A percentile compares a stretch with the other conserved stretches of the same genome.
Conservation (phyloP, 35 echinoderm and acorn worm species). For the Apostichopus californicus region DNA sequence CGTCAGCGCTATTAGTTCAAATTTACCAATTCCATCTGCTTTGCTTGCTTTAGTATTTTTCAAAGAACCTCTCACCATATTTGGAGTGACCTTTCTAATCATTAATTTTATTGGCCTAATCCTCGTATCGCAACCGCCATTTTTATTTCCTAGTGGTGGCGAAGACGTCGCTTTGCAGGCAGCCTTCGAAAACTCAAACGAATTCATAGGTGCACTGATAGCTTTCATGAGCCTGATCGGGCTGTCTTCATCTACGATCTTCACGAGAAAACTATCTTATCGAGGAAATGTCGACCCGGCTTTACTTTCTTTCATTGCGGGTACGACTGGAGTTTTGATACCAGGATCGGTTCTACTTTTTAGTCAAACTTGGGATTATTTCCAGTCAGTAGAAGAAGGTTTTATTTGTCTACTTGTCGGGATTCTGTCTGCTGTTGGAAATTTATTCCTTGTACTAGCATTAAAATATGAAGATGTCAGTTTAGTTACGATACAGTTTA, state of each 20-base stretch:
- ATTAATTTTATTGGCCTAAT: constrained; percentile 8
- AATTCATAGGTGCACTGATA: constrained; percentile 23
- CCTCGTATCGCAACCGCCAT: constrained; percentile 4
- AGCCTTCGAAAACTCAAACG: neutral
- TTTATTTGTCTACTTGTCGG: neutral
- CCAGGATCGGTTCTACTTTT: neutral
- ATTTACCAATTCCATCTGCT: constrained; percentile 24
- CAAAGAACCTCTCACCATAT: neutral
- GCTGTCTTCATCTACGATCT: constrained; percentile 3
- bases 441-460: constrained; percentile 1
- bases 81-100: neutral
- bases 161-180: too few species aligned
- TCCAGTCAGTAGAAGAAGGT: neutral
- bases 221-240: neutral
- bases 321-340: neutral
- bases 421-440: constrained; percentile 1
- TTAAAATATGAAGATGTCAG: constrained; percentile 31
- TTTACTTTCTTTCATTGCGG: neutral
- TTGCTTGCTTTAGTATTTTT: neutral
- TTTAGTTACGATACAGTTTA: neutral
- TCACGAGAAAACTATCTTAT: constrained; percentile 31
- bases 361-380: neutral
- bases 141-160: neutral
- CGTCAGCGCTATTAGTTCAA: constrained; percentile 26
- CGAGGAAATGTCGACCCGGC: neutral